Percentiles rank a stretch among this genome's conserved stretches.
Conservation (phyloP, 2,888 invertebrate genomes). For the Encarsia formosa region DNA sequence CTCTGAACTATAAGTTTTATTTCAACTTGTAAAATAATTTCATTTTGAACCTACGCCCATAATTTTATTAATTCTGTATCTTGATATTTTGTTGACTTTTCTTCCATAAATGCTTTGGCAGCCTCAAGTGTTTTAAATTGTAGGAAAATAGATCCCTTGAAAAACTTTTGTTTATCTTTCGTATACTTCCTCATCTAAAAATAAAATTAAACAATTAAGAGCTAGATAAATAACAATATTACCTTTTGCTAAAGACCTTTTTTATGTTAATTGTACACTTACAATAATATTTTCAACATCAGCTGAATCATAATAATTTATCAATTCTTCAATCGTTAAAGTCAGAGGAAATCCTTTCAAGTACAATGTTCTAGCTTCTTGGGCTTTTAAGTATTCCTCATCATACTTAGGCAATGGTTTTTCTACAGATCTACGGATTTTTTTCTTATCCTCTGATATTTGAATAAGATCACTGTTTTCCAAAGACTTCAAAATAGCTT, state of each 20-base stretch:
- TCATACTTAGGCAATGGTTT: slow-evolving; percentile 79
- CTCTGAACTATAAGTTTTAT: slow-evolving; percentile 1
- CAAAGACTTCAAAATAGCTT: slow-evolving; percentile 70
- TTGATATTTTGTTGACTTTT: slow-evolving; percentile 65
- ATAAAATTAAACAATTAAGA: slow-evolving; percentile 3
- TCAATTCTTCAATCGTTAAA: slow-evolving; percentile 64
- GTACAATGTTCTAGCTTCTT: slow-evolving; percentile 75
- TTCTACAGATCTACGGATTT: slow-evolving; percentile 70
- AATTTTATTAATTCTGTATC: slow-evolving; percentile 63
- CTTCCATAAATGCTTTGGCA: slow-evolving; percentile 73
- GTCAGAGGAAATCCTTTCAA: slow-evolving; percentile 80
- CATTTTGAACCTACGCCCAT: slow-evolving; percentile 59
- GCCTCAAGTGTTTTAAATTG: slow-evolving; percentile 78
- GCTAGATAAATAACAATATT: not conserved
- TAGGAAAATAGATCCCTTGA: slow-evolving; percentile 91
- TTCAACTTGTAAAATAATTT: not conserved
- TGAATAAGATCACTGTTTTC: slow-evolving; percentile 63
- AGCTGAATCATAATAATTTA: slow-evolving; percentile 68
- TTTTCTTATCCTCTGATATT: slow-evolving; percentile 65
- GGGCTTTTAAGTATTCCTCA: slow-evolving; percentile 75
- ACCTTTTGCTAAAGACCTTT: not conserved
- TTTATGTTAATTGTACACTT: too few species aligned
- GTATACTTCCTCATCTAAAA: slow-evolving; percentile 57
- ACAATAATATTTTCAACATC: slow-evolving; percentile 55
- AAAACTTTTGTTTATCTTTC: slow-evolving; percentile 61